Conservation (phyloP, 2,797 vertebrate species). For the Erethizon dorsatum region DNA sequence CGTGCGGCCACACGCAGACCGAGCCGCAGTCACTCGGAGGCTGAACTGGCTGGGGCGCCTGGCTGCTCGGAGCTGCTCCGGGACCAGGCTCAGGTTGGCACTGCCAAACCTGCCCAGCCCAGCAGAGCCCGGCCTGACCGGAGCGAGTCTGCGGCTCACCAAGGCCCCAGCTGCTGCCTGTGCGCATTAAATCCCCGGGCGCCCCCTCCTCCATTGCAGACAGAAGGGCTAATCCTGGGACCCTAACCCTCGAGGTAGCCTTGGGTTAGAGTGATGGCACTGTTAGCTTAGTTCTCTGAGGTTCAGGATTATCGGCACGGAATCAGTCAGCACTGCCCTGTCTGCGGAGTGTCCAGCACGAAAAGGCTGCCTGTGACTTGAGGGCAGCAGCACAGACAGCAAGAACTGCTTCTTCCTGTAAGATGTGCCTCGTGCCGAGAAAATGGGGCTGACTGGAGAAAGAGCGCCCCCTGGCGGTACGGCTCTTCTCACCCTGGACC, state of each 20-base stretch:
- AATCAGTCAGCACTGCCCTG: neutral
- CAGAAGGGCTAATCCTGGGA: neutral
- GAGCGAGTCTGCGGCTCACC: neutral
- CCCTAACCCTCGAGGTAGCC: neutral
- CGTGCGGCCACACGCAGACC: too few species aligned
- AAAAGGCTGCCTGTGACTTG: neutral
- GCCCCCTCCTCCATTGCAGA: neutral
- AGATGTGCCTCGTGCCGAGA: neutral
- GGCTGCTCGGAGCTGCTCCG: neutral
- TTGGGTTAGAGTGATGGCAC: neutral
- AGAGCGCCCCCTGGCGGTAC: conserved; percentile 68
- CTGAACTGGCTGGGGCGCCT: too few species aligned
- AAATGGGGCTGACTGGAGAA: conserved; percentile 60
- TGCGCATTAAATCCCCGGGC: neutral
- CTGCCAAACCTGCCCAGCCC: too few species aligned
- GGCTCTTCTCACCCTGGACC: neutral
- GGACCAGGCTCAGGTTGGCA: neutral
- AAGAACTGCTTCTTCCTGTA: neutral
- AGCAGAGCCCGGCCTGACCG: too few species aligned
- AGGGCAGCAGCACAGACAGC: neutral
- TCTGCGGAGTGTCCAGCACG: neutral
- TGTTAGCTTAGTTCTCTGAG: neutral
- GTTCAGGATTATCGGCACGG: conserved; percentile 9
- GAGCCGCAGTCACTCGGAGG: too few species aligned
- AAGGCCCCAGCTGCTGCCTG: neutral